phyloP scores from a whole-genome alignment of 2,888 invertebrate genomes.

The Norana najaformis region DNA sequence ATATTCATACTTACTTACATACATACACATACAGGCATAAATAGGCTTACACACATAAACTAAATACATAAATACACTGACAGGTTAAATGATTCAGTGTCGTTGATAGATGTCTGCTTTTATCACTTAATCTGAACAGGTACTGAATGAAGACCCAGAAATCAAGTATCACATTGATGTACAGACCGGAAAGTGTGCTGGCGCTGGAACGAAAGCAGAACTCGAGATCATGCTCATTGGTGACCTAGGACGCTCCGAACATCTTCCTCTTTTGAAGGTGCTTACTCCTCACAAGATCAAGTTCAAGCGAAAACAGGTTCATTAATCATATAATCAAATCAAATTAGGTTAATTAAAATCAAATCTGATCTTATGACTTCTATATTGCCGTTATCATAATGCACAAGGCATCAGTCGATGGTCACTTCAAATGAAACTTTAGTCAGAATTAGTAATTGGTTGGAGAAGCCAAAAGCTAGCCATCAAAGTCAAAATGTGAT shows the following conservation, averaged over 20 bases:
- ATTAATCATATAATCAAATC: no score
- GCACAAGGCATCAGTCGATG: background rate
- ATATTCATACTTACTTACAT: background rate
- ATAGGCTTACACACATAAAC: background rate
- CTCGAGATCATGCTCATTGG: slow-evolving; percentile 51
- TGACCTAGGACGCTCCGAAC: background rate
- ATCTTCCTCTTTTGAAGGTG: background rate
- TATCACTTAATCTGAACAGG: slow-evolving; percentile 20
- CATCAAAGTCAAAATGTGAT: background rate
- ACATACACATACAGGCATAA: no score
- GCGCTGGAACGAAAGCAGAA: slow-evolving; percentile 57
- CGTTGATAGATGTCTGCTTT: background rate
- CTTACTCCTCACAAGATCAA: background rate
- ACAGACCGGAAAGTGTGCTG: slow-evolving; percentile 53
- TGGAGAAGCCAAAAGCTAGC: no score
- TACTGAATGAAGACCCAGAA: slow-evolving; percentile 38
- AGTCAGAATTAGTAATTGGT: background rate
- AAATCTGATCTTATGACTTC: background rate
- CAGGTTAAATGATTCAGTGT: background rate
- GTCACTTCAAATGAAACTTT: no score
- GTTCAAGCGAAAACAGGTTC: slow-evolving; percentile 5
- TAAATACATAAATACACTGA: background rate
- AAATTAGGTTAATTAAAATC: no score
- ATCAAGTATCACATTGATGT: slow-evolving; percentile 55
- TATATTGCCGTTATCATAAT: background rate